Conservation (phyloP, 2,888 invertebrate species). For the Drosophila quinaria region DNA sequence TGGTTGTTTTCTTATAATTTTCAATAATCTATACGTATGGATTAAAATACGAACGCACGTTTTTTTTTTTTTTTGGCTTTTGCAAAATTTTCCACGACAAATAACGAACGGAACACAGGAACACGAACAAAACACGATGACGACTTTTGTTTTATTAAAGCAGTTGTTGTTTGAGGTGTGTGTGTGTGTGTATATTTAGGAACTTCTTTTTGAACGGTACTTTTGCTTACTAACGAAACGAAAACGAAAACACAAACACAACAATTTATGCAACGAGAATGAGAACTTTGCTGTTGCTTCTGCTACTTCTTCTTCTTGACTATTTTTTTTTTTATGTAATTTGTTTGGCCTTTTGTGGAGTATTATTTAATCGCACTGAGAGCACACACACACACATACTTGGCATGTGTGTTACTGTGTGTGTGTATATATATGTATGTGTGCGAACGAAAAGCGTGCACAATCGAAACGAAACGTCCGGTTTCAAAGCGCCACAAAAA, state of each 20-base stretch:
- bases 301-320: conserved; percentile 27
- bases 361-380: conserved; percentile 77
- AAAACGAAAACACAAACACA: conserved; percentile 61
- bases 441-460: conserved; percentile 53
- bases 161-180: conserved; percentile 18
- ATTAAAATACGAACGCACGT: conserved; percentile 31
- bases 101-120: conserved; percentile 44
- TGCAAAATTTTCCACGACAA: conserved; percentile 51
- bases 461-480: conserved; percentile 71
- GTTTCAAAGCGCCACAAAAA: conserved; percentile 82
- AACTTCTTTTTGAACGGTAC: conserved; percentile 53
- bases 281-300: conserved; percentile 41
- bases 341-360: conserved; percentile 78
- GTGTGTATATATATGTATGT: conserved; percentile 27
- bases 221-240: conserved; percentile 47
- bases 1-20: conserved; percentile 23
- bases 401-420: conserved; percentile 32
- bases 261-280: conserved; percentile 54
- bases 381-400: conserved; percentile 44
- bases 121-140: conserved; percentile 47
- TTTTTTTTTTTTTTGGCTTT: conserved; percentile 30
- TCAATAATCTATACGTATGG: conserved; percentile 6
- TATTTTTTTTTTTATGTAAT: conserved; percentile 70
- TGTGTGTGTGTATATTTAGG: conserved; percentile 48
- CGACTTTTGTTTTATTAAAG: conserved; percentile 42